phyloP scores from a whole-genome alignment of 1,140 invertebrate species.

The Nomia melanderi region DNA sequence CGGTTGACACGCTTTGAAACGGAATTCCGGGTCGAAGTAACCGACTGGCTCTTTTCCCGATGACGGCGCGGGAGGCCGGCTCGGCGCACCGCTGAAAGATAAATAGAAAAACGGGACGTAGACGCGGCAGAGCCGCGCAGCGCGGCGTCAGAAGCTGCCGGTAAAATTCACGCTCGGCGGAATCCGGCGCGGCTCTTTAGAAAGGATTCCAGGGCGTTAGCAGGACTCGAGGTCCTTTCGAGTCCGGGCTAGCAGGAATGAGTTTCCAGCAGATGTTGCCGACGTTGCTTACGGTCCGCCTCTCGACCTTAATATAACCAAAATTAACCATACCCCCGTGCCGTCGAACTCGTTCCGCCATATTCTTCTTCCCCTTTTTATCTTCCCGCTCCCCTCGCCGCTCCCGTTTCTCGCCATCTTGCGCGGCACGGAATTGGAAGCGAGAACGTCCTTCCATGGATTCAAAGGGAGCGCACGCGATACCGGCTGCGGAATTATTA shows the following conservation, averaged over 20 bases:
- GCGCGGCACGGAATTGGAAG: conserved; percentile 44
- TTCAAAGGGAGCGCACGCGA: conserved; percentile 14
- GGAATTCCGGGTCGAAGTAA: conserved; percentile 33
- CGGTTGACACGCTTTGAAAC: conserved; percentile 43
- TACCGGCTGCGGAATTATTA: conserved; percentile 32
- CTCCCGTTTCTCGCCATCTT: conserved; percentile 39
- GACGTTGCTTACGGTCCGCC: conserved; percentile 60
- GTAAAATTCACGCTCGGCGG: conserved; percentile 49
- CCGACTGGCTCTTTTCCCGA: not conserved
- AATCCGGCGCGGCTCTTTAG: conserved; percentile 44
- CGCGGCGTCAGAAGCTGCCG: conserved; percentile 31
- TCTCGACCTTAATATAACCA: conserved; percentile 65
- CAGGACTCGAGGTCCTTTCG: conserved; percentile 44
- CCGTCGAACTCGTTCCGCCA: conserved; percentile 49
- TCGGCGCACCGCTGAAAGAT: not conserved
- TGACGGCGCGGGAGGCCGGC: too few relatives aligned
- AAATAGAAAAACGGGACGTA: conserved; percentile 11
- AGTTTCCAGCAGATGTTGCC: conserved; percentile 65
- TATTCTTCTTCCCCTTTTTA: conserved; percentile 28
- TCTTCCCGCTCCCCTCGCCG: too few relatives aligned
- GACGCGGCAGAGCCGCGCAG: too few relatives aligned
- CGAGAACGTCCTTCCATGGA: not conserved
- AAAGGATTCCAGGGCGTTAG: conserved; percentile 52
- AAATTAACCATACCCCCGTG: conserved; percentile 62
- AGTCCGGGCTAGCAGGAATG: conserved; percentile 43